Evolutionary conservation across 2,113 vertebrate species (phyloP).

Genomic region (Zosterops japonicus): DNA sequence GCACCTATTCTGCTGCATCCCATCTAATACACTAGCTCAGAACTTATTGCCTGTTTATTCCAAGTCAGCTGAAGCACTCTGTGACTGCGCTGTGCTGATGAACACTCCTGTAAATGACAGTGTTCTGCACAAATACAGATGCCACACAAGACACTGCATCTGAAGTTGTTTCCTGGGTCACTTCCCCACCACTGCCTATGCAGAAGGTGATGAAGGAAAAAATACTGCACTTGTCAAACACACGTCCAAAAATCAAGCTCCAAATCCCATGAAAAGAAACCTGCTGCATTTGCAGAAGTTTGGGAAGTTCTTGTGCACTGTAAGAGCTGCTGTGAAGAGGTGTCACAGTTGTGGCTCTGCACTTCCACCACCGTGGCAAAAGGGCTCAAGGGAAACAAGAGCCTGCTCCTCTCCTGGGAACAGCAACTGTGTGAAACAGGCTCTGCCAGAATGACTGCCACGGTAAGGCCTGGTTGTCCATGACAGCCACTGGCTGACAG

Average conservation of each 20-base stretch:
- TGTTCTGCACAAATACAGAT: not conserved
- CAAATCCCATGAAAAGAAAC: not conserved
- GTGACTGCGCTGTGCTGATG: not conserved
- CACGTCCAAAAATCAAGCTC: not conserved
- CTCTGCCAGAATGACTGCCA: not conserved
- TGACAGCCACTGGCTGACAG: not conserved
- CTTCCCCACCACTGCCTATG: not conserved
- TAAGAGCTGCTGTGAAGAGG: not conserved
- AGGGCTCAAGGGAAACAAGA: not conserved
- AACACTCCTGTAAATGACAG: not conserved
- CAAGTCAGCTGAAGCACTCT: not conserved
- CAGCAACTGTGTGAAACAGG: not conserved
- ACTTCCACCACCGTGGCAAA: not conserved
- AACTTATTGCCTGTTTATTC: not conserved
- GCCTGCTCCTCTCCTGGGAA: not conserved
- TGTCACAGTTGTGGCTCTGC: not conserved
- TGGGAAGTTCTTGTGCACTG: not conserved
- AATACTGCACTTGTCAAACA: not conserved
- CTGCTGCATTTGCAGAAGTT: not conserved
- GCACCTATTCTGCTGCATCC: not conserved
- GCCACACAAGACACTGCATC: not conserved
- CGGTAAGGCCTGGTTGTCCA: not conserved
- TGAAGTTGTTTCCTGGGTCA: not conserved
- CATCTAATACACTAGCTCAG: not conserved
- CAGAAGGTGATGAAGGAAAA: fast-evolving